Evolutionary conservation across 2,113 vertebrate species (phyloP), one percentile per base, ranked within the genome.

Genomic region (Nycticryphes semicollaris): DNA sequence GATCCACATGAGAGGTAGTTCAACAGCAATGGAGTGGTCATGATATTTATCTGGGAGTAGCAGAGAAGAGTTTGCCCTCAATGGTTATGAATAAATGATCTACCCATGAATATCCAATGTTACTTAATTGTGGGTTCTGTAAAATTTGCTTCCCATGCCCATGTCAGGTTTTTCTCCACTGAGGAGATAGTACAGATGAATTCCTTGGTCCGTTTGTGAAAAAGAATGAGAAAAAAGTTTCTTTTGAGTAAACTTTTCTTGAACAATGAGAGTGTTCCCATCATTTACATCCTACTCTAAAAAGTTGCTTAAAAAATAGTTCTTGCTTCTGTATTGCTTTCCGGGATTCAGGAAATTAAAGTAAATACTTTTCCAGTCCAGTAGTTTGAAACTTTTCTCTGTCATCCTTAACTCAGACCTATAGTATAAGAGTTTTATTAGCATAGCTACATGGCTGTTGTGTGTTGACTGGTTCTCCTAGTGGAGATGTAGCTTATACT

Each of bases 1-100:
- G 12, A 60, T 87, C 24, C 51, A 35, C 27, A 3, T 37, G 10
- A 83, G 17, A 37, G 5, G 20, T 56, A n/a, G 5, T 48, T 87
- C 69, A 72, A 45, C 14, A 64, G 33, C 53, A 57, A 1, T 3
- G 2, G 21, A 64, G 10, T 2, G 1, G 14, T 57, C 0, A 1
- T 31, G 28, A 7, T 75, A 45, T 14, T 72, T 17, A 73, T 28
- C 59, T 63, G 19, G 17, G 45, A 47, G 47, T n/a, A 83, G n/a
- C 22, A 25, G 24, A 22, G 18, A 73, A 23, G 15, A 50, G 20
- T 14, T 24, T 86, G 21, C 16, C 39, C 54, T 87, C 54, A 28
- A 45, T 59, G 41, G 15, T 37, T 77, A 8, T 3, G 2, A 43
- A 11, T 62, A 70, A 41, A 25, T 50, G 8, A 45, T 70, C 27